Percentiles rank a stretch among this genome's conserved stretches.
phyloP scores from a whole-genome alignment of 2,797 vertebrate genomes.

The Myotis daubentonii region DNA sequence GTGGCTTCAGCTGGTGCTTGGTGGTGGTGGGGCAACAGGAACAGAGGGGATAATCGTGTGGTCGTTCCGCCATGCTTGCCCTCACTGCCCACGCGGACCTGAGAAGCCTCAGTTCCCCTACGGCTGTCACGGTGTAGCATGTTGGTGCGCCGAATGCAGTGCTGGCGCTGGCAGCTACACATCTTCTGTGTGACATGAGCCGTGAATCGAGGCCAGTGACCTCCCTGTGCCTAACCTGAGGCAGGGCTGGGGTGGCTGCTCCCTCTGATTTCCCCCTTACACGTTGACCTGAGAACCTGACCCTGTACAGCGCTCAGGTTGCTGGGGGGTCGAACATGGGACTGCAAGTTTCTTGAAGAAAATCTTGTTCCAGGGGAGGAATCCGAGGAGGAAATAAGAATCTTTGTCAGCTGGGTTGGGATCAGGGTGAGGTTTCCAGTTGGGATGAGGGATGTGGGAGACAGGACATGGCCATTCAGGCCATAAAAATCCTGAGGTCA shows the following conservation, averaged over 20 bases:
- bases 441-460: background rate
- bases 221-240: background rate
- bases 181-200: background rate
- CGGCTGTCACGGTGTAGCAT: background rate
- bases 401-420: background rate
- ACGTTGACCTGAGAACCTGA: background rate
- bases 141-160: background rate
- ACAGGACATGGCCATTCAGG: too few species aligned
- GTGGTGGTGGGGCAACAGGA: background rate
- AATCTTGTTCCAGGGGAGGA: background rate
- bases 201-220: background rate
- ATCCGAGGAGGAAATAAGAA: background rate
- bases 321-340: background rate
- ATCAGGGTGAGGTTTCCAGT: background rate
- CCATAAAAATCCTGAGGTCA: background rate
- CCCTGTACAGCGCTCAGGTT: background rate
- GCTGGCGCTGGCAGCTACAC: background rate
- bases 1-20: background rate
- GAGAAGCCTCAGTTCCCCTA: too few species aligned
- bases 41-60: background rate
- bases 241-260: background rate
- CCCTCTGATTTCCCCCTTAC: background rate
- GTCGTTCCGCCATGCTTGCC: background rate
- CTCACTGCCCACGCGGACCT: accelerated
- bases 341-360: background rate